Percentiles rank a stretch among this genome's conserved stretches.
phyloP scores from a whole-genome alignment of 2,797 vertebrate genomes.

The Pyrocephalus nanus region DNA sequence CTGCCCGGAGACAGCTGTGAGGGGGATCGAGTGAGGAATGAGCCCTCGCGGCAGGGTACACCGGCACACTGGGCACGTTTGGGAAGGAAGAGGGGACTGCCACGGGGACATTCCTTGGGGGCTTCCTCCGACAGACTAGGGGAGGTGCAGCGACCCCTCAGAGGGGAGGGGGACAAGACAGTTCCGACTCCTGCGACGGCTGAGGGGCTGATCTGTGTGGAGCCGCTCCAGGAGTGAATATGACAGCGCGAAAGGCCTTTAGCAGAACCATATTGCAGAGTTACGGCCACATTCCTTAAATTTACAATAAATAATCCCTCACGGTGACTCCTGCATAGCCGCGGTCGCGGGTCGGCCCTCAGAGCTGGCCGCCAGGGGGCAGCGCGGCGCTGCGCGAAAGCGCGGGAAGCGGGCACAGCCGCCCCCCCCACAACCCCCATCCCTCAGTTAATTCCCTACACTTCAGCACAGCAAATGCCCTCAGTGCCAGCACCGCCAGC shows the following conservation, averaged over 20 bases:
- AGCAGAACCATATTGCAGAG: rapidly evolving
- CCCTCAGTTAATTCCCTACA: rapidly evolving
- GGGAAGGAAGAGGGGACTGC: background rate
- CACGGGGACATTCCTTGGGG: background rate
- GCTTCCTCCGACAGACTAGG: background rate
- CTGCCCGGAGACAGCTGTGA: background rate
- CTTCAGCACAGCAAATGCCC: rapidly evolving
- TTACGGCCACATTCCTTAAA: rapidly evolving
- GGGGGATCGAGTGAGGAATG: background rate
- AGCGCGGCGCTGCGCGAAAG: no score
- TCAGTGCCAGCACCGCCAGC: background rate
- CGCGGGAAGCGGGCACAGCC: background rate
- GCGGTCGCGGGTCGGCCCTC: background rate
- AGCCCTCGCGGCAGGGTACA: background rate
- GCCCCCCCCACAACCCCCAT: no score
- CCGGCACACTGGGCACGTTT: background rate
- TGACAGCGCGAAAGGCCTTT: background rate
- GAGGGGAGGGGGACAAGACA: background rate
- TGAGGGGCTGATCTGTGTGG: background rate
- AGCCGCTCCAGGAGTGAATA: rapidly evolving
- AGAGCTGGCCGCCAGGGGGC: background rate
- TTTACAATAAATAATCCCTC: background rate
- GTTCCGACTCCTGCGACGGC: rapidly evolving
- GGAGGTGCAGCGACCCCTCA: background rate
- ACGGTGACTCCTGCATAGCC: no score